phyloP scores from a whole-genome alignment of 2,888 invertebrate genomes.

The Charanyca ferruginea region DNA sequence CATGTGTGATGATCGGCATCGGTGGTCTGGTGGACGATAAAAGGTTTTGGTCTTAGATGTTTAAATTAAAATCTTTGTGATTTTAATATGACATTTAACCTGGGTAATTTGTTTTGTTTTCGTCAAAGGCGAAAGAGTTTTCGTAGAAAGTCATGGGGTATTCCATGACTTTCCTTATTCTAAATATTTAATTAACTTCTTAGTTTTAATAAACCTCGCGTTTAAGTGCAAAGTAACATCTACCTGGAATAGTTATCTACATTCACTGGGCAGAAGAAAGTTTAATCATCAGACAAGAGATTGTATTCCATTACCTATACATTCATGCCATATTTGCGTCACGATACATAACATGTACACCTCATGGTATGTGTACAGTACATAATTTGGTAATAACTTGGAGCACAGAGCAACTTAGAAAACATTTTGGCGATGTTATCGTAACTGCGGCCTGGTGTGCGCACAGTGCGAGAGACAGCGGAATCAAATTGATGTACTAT shows the following conservation, averaged over 20 bases:
- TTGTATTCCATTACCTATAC: background rate
- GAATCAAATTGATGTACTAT: background rate
- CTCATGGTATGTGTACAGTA: background rate
- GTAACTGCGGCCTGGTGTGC: background rate
- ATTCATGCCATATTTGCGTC: background rate
- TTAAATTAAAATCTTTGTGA: background rate
- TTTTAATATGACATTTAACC: too few species aligned
- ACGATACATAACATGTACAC: background rate
- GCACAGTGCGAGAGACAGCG: slow-evolving; percentile 2
- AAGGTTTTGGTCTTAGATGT: background rate
- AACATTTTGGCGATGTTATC: slow-evolving; percentile 38
- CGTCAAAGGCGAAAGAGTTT: too few species aligned
- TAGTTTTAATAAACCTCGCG: too few species aligned
- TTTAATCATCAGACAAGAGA: background rate
- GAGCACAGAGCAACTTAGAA: slow-evolving; percentile 3
- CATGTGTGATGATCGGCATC: slow-evolving; percentile 7
- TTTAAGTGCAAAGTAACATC: too few species aligned
- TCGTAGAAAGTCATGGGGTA: too few species aligned
- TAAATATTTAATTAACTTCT: too few species aligned
- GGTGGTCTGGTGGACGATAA: background rate
- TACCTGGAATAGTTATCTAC: too few species aligned
- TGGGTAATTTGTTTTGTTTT: too few species aligned
- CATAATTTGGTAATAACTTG: background rate
- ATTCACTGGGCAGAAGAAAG: too few species aligned
- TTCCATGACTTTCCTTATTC: too few species aligned